Conservation (phyloP, 2,888 invertebrate genomes). For the Lingula anatina region DNA sequence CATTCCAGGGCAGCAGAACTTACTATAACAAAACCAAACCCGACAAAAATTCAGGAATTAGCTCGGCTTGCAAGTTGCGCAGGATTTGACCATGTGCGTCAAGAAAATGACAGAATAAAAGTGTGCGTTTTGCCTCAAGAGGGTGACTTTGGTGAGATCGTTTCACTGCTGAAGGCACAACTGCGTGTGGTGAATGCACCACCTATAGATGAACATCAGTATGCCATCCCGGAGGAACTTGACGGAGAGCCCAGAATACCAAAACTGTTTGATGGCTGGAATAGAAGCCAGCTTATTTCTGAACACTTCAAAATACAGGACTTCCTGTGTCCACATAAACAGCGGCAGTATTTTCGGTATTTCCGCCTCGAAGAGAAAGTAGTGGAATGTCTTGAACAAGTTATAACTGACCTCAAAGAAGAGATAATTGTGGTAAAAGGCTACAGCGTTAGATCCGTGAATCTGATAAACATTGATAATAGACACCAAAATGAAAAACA, state of each 20-base stretch:
- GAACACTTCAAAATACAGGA: not conserved
- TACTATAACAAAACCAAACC: too few relatives aligned
- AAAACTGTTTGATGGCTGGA: not conserved
- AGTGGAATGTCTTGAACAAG: not conserved
- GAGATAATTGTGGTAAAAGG: not conserved
- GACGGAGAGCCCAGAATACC: not conserved
- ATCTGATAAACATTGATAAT: not conserved
- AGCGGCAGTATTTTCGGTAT: too few relatives aligned
- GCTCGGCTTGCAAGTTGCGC: not conserved
- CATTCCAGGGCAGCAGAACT: too few relatives aligned
- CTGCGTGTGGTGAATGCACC: not conserved
- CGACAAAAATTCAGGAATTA: too few relatives aligned
- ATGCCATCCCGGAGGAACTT: not conserved
- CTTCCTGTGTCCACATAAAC: not conserved
- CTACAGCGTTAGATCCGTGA: not conserved
- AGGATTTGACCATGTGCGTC: not conserved
- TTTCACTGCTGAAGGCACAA: not conserved
- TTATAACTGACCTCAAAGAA: not conserved
- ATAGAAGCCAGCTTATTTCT: not conserved
- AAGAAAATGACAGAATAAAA: not conserved
- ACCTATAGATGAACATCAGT: not conserved
- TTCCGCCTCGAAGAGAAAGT: not conserved
- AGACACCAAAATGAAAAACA: not conserved
- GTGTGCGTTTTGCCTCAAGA: not conserved
- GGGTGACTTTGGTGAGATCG: not conserved